phyloP scores from a whole-genome alignment of 1,140 invertebrate genomes.

The Drosophila santomea region DNA sequence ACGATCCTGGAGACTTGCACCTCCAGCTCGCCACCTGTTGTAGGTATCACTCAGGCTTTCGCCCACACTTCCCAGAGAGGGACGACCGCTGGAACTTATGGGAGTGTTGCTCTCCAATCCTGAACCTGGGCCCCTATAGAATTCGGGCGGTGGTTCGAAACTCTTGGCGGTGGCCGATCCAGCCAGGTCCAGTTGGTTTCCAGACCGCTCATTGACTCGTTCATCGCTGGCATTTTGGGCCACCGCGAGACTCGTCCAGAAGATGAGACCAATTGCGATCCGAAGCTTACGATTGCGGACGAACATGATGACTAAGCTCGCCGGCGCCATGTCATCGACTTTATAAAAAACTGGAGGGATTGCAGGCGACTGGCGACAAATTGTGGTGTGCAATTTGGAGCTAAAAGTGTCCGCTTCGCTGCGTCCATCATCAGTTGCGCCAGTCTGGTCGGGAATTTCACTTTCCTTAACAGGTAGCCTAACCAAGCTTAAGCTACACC shows the following conservation, averaged over 20 bases:
- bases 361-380: slow-evolving; percentile 62
- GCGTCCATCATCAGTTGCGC: slow-evolving; percentile 79
- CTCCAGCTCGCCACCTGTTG: slow-evolving; percentile 60
- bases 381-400: slow-evolving; percentile 76
- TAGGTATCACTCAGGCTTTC: slow-evolving; percentile 65
- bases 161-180: slow-evolving; percentile 61
- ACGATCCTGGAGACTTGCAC: slow-evolving; percentile 42
- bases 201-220: slow-evolving; percentile 1
- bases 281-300: slow-evolving; percentile 52
- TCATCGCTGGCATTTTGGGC: slow-evolving; percentile 35
- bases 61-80: slow-evolving; percentile 53
- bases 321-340: slow-evolving; percentile 51
- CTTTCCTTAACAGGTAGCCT: slow-evolving; percentile 20
- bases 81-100: slow-evolving; percentile 18
- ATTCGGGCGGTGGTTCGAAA: slow-evolving; percentile 68
- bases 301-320: slow-evolving; percentile 67
- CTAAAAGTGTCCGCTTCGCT: slow-evolving; percentile 71
- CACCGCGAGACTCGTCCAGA: slow-evolving; percentile 19
- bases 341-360: slow-evolving; percentile 56
- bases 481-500: no score
- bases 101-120: slow-evolving; percentile 4
- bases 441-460: slow-evolving; percentile 49
- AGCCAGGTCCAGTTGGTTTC: slow-evolving; percentile 44
- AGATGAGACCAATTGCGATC: slow-evolving; percentile 20
- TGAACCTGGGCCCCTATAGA: slow-evolving; percentile 68